Percentiles rank a stretch among this genome's conserved stretches.
phyloP scores from a whole-genome alignment of 2,113 vertebrate genomes.

The Odocoileus hemionus region DNA sequence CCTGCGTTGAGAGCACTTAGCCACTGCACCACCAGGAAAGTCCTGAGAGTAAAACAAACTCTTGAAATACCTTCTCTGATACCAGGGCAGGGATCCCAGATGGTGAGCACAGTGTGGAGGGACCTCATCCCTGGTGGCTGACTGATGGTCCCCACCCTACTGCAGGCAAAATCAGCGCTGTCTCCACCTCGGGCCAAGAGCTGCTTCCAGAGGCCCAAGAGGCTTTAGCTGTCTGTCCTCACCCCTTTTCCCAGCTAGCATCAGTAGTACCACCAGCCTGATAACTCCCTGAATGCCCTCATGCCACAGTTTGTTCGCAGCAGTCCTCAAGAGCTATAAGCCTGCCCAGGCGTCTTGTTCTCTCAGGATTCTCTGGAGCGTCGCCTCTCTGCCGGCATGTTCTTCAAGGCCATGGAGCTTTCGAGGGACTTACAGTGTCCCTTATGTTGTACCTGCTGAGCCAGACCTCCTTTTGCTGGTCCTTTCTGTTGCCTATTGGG shows the following conservation, averaged over 20 bases:
- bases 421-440: background rate
- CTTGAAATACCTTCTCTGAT: background rate
- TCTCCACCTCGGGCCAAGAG: background rate
- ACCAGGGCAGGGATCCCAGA: background rate
- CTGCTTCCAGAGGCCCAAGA: background rate
- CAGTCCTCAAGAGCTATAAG: fast-evolving
- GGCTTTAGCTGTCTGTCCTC: background rate
- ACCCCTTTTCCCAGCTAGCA: no score
- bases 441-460: background rate
- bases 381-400: no score
- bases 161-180: background rate
- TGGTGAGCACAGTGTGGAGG: background rate
- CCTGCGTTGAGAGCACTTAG: background rate
- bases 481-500: background rate
- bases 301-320: background rate
- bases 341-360: fast-evolving
- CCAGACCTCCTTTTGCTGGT: background rate
- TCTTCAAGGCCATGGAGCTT: background rate
- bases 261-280: background rate
- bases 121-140: fast-evolving
- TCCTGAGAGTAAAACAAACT: background rate
- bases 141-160: background rate
- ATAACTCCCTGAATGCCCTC: background rate
- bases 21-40: background rate
- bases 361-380: background rate